Base-by-base conservation (phyloP, 2,888 invertebrate genomes). In the Zeuzera pyrina region DNA sequence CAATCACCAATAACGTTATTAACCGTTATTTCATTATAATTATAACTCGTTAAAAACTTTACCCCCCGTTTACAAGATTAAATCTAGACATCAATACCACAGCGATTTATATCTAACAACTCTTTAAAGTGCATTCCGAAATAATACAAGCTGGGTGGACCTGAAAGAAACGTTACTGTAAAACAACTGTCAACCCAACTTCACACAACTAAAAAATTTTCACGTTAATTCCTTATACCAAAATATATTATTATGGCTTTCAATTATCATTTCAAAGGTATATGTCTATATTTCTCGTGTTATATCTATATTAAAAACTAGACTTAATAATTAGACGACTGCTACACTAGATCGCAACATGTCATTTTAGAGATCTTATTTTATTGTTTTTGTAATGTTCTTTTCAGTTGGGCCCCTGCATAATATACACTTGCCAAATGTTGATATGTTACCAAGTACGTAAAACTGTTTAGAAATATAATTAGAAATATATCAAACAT, bases 231-330 rank as follows among this genome's bases (percentile, higher is more conserved):
- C 57, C 76, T 79, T 79, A 81, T 83, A 78, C 81, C 81, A 83
- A 83, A 83, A 81, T 81, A 81, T 78, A 78, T 81, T 77, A 79
- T 81, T 83, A 83, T 83, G 81, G 81, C 81, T 76, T n/a, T n/a
- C n/a, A n/a, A 65, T 77, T 74, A 66, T 70, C 60, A 66, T 67
- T 73, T 73, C 65, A 56, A 74, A 78, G 73, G 77, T 78, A 59
- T 66, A 62, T 66, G 59, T 74, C 60, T 76, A 59, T 36, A 26
- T 69, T 60, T 66, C 66, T 72, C 66, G 61, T 70, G 59, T 66
- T 72, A 57, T 63, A 68, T 64, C 72, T 77, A 69, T 59, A n/a
- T 53, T 57, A 49, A 64, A 65, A 62, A 57, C 77, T 79, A 79
- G 59, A 56, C 69, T 78, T 79, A 78, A 62, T 60, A 63, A 65